Evolutionary conservation across 2,113 vertebrate genomes (phyloP).

Genomic region (Megaceryle torquata): DNA sequence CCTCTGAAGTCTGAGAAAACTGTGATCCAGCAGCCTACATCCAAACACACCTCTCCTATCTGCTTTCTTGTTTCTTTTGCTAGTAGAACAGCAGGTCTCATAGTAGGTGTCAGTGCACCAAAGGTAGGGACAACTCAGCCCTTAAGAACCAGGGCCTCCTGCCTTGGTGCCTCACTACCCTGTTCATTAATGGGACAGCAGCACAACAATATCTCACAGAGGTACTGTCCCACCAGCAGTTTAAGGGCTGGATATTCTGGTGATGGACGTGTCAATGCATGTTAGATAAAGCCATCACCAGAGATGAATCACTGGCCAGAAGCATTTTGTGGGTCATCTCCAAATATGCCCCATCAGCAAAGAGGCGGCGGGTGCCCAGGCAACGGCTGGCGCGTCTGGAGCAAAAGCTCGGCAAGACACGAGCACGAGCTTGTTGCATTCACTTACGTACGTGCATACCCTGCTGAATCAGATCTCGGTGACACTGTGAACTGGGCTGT

Average conservation of each 20-base stretch:
- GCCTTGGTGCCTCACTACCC: background rate
- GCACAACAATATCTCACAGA: background rate
- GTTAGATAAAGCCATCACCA: background rate
- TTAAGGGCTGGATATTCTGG: background rate
- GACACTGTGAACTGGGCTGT: background rate
- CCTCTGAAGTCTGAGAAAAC: background rate
- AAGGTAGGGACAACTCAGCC: background rate
- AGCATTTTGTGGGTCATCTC: background rate
- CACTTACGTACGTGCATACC: fast-evolving
- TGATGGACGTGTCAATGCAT: too few relatives aligned
- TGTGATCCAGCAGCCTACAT: background rate
- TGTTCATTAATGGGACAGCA: background rate
- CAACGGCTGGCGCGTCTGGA: fast-evolving
- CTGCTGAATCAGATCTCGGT: background rate
- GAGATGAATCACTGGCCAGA: background rate
- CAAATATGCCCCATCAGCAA: background rate
- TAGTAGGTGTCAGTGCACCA: background rate
- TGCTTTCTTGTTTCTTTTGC: background rate
- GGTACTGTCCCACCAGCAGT: background rate
- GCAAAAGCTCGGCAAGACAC: background rate
- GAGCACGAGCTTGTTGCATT: background rate
- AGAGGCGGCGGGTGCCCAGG: background rate
- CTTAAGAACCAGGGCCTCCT: background rate
- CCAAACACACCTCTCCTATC: background rate
- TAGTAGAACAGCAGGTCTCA: background rate